A percentile compares a stretch with the other conserved stretches of the same genome.
Evolutionary conservation across 2,797 vertebrate genomes (phyloP).

Genomic region (Aselliscus stoliczkanus): DNA sequence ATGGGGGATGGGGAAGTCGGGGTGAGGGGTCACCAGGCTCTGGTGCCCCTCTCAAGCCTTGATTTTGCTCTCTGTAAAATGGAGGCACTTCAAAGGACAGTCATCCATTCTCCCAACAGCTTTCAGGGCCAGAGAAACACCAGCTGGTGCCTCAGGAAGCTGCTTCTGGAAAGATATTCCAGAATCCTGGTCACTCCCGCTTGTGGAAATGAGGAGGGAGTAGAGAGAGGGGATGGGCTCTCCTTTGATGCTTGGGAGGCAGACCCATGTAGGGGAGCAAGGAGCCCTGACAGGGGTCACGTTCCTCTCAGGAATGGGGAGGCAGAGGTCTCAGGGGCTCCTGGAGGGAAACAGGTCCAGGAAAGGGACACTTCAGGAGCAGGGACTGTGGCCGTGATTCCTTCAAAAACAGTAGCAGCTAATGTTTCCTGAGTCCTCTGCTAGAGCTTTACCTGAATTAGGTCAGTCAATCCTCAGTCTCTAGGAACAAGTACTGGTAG

Average conservation of each 20-base stretch:
- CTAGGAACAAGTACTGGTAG: background rate
- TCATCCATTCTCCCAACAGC: background rate
- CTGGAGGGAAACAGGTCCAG: background rate
- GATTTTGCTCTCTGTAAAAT: constrained; percentile 56
- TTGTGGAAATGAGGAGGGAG: background rate
- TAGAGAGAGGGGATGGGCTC: no score
- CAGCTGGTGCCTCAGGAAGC: background rate
- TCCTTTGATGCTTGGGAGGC: background rate
- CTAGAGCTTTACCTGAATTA: background rate
- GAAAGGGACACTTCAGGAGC: background rate
- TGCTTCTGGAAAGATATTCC: background rate
- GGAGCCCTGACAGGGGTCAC: background rate
- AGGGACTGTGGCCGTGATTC: background rate
- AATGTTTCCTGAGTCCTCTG: background rate
- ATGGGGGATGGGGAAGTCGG: background rate
- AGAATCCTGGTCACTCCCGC: background rate
- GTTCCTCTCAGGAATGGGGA: background rate
- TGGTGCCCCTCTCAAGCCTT: constrained; percentile 1
- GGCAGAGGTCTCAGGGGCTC: background rate
- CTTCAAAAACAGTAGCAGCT: background rate
- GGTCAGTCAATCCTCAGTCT: background rate
- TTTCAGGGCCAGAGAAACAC: background rate
- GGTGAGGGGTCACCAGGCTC: background rate
- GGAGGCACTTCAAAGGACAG: constrained; percentile 8
- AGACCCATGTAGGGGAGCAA: background rate